Conservation (phyloP, 2,113 vertebrate genomes). For the Xiphias gladius region DNA sequence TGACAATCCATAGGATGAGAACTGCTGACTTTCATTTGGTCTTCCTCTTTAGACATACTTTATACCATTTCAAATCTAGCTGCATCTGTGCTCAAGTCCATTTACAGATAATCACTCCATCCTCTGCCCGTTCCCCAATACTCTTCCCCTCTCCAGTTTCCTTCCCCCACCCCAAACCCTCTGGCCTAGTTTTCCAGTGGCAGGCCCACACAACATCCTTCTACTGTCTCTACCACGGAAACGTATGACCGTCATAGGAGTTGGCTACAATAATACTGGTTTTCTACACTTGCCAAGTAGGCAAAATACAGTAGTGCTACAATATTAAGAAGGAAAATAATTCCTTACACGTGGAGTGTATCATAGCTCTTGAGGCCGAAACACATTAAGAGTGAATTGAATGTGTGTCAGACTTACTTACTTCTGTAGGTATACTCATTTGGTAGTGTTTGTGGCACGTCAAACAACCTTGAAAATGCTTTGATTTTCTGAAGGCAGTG, state of each 20-base stretch:
- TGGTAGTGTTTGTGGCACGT: slow-evolving; percentile 1
- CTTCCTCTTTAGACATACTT: slow-evolving; percentile 30
- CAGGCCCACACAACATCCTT: slow-evolving; percentile 13
- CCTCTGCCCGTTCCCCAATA: slow-evolving; percentile 32
- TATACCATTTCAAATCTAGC: slow-evolving; percentile 15
- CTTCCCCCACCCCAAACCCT: slow-evolving; percentile 46
- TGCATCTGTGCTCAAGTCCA: slow-evolving; percentile 1
- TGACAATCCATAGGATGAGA: not conserved
- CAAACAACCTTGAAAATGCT: slow-evolving; percentile 12
- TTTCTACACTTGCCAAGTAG: slow-evolving; percentile 51
- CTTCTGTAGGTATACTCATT: not conserved
- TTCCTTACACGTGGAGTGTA: slow-evolving; percentile 33
- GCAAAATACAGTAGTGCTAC: slow-evolving; percentile 62
- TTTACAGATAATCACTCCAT: slow-evolving; percentile 59
- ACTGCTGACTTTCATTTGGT: slow-evolving; percentile 31
- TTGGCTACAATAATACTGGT: slow-evolving; percentile 64
- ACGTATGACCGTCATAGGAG: slow-evolving; percentile 63
- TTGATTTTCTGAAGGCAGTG: slow-evolving; percentile 29
- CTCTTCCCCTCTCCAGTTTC: slow-evolving; percentile 7
- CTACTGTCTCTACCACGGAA: slow-evolving; percentile 47
- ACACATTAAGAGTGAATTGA: slow-evolving; percentile 37
- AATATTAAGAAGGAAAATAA: slow-evolving; percentile 28
- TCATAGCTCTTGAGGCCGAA: slow-evolving; percentile 31
- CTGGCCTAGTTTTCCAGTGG: slow-evolving; percentile 47
- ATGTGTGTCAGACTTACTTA: not conserved